Evolutionary conservation across 2,113 vertebrate genomes (phyloP), one percentile per base, ranked within the genome.

Genomic region (Perca fluviatilis): DNA sequence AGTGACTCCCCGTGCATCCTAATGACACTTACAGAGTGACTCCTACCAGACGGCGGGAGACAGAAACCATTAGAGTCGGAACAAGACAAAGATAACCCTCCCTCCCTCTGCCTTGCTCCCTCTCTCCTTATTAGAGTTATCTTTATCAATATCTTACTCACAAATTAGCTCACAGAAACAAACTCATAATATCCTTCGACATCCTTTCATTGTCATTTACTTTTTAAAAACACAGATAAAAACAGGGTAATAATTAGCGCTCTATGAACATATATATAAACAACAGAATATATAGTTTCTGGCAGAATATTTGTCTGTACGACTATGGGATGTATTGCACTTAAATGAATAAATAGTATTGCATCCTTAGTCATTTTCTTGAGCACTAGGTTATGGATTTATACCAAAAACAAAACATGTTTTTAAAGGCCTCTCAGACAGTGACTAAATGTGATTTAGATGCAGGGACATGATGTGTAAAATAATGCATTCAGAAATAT

Each of bases 1-100:
- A 66, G 86, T 56, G 72, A 77, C 85, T 86, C 89, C 86, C 86
- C 0, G 66, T 77, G 80, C 76, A 85, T 88, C 57, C 79, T 85
- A 84, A 88, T 86, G 85, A 80, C 82, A 46, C 84, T 62, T 23
- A 21, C 79, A 75, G 72, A 85, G 84, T 10, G 84, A 85, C 84
- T 85, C 62, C 66, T 27, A 79, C 33, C 86, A 87, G 86, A 84
- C 80, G 69, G 84, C 43, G 9, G 72, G 83, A 81, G 88, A 83
- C 79, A 63, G 21, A 73, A 77, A 49, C 56, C 86, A 80, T 88
- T 86, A 89, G 67, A 80, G 68, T 33, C 14, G 50, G 12, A 83
- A 5, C 25, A 21, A 68, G 74, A 82, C 50, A 74, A 18, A 88
- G 70, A 86, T 75, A 77, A 36, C 25, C 36, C 66, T 72, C 71